These are phyloP conservation scores for Sarcophaga caerulescens DNA, from an alignment of 2,888 invertebrate species.

Conservation along the genomic window DNA sequence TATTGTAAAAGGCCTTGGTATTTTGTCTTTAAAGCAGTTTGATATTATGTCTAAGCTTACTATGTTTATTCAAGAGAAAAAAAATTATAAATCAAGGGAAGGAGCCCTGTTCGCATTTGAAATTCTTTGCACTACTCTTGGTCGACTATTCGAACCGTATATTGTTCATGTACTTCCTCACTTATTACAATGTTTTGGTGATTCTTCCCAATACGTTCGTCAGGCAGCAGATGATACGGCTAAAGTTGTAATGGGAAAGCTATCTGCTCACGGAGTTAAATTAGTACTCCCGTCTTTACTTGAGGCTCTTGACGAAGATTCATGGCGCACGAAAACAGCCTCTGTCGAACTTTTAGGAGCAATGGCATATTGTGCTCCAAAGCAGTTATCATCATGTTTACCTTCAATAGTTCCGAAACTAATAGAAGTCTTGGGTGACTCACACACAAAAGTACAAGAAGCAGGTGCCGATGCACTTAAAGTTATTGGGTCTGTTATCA, in stretches of 20 bases:
- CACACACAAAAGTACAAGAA: slow-evolving; percentile 97
- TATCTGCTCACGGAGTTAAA: slow-evolving; percentile 98
- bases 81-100: slow-evolving; percentile 96
- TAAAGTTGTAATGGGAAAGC: slow-evolving; percentile 95
- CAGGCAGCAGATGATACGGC: slow-evolving; percentile 98
- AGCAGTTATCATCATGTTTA: slow-evolving; percentile 97
- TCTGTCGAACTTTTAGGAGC: slow-evolving; percentile 97
- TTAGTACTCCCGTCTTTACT: slow-evolving; percentile 96
- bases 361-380: slow-evolving; percentile 99
- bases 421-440: slow-evolving; percentile 97
- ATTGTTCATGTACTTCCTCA: slow-evolving; percentile 98
- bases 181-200: slow-evolving; percentile 96
- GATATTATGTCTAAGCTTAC: slow-evolving; percentile 97
- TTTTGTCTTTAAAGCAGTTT: slow-evolving; percentile 95
- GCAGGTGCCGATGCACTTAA: slow-evolving; percentile 97
- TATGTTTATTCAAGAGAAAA: slow-evolving; percentile 97
- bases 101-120: slow-evolving; percentile 98
- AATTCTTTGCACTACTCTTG: slow-evolving; percentile 94
- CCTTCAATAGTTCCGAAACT: slow-evolving; percentile 99
- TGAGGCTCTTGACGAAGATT: slow-evolving; percentile 97
- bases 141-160: slow-evolving; percentile 98
- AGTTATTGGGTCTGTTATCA: slow-evolving; percentile 98
- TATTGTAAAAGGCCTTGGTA: slow-evolving; percentile 97
- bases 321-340: slow-evolving; percentile 98
- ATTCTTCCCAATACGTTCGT: slow-evolving; percentile 96